These are phyloP conservation scores for Hexactinellida sp. DNA, from an alignment of 37 sponge, comb jelly and placozoan genomes.

Conservation along the genomic window DNA sequence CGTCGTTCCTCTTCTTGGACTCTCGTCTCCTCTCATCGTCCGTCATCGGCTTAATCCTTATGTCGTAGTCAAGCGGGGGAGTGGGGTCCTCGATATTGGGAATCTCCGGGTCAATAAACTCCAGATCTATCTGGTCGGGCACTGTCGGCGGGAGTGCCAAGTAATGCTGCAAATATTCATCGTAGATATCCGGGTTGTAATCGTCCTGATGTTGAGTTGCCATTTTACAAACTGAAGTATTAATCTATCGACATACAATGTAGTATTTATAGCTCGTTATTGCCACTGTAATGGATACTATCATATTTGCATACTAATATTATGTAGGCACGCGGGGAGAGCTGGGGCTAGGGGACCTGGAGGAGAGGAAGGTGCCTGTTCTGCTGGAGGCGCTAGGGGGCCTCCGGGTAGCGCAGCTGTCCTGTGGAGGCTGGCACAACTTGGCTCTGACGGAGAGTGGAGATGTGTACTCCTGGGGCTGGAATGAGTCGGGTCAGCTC, in stretches of 20 bases:
- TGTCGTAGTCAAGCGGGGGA: not conserved
- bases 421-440: slow-evolving; percentile 22
- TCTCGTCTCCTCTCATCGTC: not conserved
- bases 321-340: slow-evolving; percentile 21
- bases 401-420: not conserved
- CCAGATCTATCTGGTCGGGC: not conserved
- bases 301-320: not conserved
- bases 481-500: slow-evolving; percentile 20
- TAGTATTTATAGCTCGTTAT: not conserved
- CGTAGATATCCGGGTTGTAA: not conserved
- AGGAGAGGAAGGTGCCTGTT: not conserved
- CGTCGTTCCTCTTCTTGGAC: not conserved
- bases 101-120: not conserved
- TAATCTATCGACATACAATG: not conserved
- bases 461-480: slow-evolving; percentile 30
- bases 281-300: not conserved
- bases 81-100: not conserved
- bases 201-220: not conserved
- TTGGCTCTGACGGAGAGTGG: slow-evolving; percentile 15
- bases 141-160: not conserved
- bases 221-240: not conserved
- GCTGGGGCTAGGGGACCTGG: slow-evolving; percentile 19
- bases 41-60: not conserved
- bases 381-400: slow-evolving; percentile 23
- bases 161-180: not conserved